A percentile compares a stretch with the other conserved stretches of the same genome.
Evolutionary conservation across 30 jellyfish, hydroid and myxozoan species (phyloP).

Genomic region (Aurelia sp.): DNA sequence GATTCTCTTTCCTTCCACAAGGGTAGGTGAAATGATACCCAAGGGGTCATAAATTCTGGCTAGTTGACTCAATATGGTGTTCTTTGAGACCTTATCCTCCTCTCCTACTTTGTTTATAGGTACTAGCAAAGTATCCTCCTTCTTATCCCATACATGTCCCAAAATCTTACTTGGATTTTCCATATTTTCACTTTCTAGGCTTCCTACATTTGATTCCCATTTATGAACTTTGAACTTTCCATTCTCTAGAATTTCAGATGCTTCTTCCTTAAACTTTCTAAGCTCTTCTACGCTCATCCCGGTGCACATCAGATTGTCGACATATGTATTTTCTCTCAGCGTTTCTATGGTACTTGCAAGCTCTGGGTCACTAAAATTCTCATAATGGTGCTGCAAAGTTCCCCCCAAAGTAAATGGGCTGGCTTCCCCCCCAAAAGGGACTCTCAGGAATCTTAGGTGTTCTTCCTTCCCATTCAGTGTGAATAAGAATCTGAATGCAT

Average conservation of each 20-base stretch:
- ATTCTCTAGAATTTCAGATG: conserved; percentile 31
- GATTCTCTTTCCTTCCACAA: conserved; percentile 62
- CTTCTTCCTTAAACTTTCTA: too few relatives aligned
- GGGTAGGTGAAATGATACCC: conserved; percentile 28
- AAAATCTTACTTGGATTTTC: conserved; percentile 5
- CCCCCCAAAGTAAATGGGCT: conserved; percentile 47
- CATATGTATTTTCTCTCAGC: conserved; percentile 10
- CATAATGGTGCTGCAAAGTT: not conserved
- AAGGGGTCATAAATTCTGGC: conserved; percentile 31
- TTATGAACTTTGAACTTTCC: conserved; percentile 21
- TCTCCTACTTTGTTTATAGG: not conserved
- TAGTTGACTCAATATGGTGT: conserved; percentile 4
- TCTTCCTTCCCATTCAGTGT: not conserved
- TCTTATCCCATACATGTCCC: conserved; percentile 29
- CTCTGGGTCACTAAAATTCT: not conserved
- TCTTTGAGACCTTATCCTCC: conserved; percentile 2
- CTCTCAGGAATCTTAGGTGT: conserved; percentile 55
- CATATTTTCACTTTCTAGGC: conserved; percentile 25
- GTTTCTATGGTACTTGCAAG: not conserved
- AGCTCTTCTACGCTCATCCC: not conserved
- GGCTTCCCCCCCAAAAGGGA: conserved; percentile 49
- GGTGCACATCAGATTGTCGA: conserved; percentile 12
- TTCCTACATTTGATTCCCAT: conserved; percentile 31
- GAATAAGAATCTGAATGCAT: too few relatives aligned
- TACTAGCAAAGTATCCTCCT: not conserved